Base-by-base conservation (phyloP, 1,140 invertebrate genomes). In the Chrysopa pallens region DNA sequence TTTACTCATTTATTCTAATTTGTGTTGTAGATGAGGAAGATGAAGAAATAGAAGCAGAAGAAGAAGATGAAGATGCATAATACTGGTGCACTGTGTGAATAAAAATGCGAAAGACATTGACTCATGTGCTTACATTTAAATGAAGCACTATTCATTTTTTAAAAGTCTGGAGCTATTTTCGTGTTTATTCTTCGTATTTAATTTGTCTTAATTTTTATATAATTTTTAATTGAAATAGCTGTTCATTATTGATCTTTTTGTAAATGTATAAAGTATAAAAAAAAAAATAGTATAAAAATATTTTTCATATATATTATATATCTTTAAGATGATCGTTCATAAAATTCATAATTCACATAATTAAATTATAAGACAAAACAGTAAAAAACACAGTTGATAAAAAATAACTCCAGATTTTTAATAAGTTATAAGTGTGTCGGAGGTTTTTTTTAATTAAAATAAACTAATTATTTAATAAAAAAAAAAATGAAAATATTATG, bases 51-150 rank as follows among this genome's bases (percentile, higher is more conserved):
- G 59, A 58, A 46, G 59, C 53, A 46, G 55, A 57, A 42, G 59
- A 61, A 31, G 57, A 60, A 28, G 58, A 54, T 38, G 48, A 59
- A 23, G 56, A 58, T 51, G 59, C 57, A 61, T 61, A 61, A 61
- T 61, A 54, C 31, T 33, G 31, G 31, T 33, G 31, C 31, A 12
- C 31, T 4, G 8, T 33, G 31, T 33, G 31, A 33, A 12, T 11
- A 11, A 11, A 12, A 2, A 12, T 33, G 31, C 8, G 31, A 33
- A 9, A 33, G 31, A 11, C 8, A 39, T 8, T 17, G 12, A 15
- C 23, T 39, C 42, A 50, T 52, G 51, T 52, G 55, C 52, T 27
- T 5, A 23, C 5, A 7, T 39, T 39, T 8, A 29, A 11, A 17
- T 12, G 27, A 8, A 29, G 12, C 17, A 11, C 38, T 11, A 38